phyloP scores from a whole-genome alignment of 2,113 vertebrate species.

The Passer domesticus region DNA sequence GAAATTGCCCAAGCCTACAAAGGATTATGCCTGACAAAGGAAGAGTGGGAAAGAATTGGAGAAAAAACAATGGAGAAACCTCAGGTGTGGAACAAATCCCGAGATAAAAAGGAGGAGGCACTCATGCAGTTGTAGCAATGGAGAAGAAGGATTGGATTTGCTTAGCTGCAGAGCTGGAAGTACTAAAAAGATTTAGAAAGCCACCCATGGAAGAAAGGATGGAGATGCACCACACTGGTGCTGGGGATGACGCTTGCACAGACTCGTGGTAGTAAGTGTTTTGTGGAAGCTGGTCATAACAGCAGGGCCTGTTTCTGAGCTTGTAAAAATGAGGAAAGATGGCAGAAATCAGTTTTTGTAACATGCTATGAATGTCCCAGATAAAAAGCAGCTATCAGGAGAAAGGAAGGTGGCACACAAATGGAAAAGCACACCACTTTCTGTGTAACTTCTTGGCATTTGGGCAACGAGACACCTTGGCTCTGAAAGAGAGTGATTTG shows the following conservation, averaged over 20 bases:
- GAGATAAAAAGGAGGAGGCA: not conserved
- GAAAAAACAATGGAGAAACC: not conserved
- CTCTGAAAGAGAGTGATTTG: not conserved
- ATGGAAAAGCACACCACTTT: not conserved
- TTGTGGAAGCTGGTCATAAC: not conserved
- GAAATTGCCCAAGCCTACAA: not conserved
- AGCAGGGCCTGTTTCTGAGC: not conserved
- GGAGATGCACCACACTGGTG: not conserved
- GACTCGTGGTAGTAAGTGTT: not conserved
- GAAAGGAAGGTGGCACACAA: not conserved
- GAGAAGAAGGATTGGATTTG: not conserved
- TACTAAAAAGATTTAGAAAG: not conserved
- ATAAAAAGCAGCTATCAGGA: not conserved
- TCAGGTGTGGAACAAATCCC: not conserved
- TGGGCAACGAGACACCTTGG: not conserved
- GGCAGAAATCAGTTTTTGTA: not conserved
- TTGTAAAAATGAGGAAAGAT: not conserved
- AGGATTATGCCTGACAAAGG: slow-evolving; percentile 3
- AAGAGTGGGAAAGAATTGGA: not conserved
- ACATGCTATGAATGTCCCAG: not conserved
- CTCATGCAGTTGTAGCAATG: not conserved
- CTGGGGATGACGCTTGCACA: not conserved
- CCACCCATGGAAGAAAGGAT: not conserved
- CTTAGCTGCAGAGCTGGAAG: not conserved
- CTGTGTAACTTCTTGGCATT: not conserved